Evolutionary conservation across 2,888 invertebrate genomes (phyloP).

Genomic region (Macrosiphum euphorbiae): DNA sequence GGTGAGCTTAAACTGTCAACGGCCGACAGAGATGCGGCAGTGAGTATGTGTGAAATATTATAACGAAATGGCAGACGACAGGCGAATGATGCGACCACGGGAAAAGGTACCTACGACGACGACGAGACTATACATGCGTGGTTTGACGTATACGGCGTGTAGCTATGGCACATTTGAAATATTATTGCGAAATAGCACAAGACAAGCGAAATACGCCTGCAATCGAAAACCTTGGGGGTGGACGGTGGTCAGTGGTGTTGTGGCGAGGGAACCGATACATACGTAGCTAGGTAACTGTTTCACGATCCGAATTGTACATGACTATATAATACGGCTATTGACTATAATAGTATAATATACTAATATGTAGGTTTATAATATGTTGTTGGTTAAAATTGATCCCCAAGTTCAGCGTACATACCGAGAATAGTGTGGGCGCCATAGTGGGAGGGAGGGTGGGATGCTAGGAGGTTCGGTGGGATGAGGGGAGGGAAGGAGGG

Average conservation of each 20-base stretch:
- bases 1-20: slow-evolving; percentile 21
- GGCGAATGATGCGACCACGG: background rate
- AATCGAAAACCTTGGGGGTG: background rate
- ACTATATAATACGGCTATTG: too few relatives aligned
- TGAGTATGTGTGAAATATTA: slow-evolving; percentile 28
- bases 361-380: background rate
- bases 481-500: too few relatives aligned
- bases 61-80: slow-evolving; percentile 14
- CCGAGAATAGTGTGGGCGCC: background rate
- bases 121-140: background rate
- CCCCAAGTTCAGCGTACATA: background rate
- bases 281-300: background rate
- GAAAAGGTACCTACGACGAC: background rate
- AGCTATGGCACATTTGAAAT: background rate
- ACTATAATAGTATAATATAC: background rate
- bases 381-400: background rate
- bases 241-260: background rate
- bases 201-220: background rate
- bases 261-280: background rate
- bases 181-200: background rate
- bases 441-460: background rate
- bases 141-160: background rate
- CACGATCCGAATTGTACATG: background rate
- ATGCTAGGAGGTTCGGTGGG: too few relatives aligned
- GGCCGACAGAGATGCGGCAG: background rate